Conservation (phyloP, 1,140 invertebrate genomes). For the Papilio dardanus region DNA sequence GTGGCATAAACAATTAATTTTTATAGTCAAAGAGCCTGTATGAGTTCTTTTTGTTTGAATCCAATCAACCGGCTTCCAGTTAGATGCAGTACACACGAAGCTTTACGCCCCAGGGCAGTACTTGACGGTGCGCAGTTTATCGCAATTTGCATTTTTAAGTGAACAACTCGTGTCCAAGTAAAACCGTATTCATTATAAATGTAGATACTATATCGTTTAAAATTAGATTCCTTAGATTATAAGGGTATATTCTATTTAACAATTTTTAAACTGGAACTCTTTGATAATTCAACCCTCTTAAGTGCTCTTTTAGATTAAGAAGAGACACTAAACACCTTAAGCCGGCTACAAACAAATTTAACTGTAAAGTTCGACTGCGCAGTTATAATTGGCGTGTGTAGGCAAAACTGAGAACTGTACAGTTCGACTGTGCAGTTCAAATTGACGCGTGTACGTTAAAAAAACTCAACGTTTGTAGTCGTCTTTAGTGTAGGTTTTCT, state of each 20-base stretch:
- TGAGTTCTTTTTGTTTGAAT: conserved; percentile 9
- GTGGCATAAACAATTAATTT: conserved; percentile 9
- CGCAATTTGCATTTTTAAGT: conserved; percentile 33
- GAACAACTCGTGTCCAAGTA: conserved; percentile 32
- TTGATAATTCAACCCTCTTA: no score
- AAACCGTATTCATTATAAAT: conserved; percentile 33
- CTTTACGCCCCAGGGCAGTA: neutral
- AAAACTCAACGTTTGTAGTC: no score
- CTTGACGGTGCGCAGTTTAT: conserved; percentile 30
- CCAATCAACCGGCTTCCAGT: conserved; percentile 12
- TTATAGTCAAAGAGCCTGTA: neutral
- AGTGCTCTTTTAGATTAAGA: no score
- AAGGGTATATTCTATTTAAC: neutral
- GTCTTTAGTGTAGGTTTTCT: no score
- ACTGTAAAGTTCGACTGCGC: no score
- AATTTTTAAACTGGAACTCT: no score
- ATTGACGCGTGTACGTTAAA: no score
- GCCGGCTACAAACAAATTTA: no score
- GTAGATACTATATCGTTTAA: conserved; percentile 22
- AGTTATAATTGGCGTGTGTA: no score
- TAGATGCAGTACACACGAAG: conserved; percentile 1
- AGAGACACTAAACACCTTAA: no score
- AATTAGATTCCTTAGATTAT: conserved; percentile 3
- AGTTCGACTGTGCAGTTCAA: no score
- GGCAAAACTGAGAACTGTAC: no score